Conservation (phyloP, 2,797 vertebrate species). For the Helicolenus hilgendorfi region DNA sequence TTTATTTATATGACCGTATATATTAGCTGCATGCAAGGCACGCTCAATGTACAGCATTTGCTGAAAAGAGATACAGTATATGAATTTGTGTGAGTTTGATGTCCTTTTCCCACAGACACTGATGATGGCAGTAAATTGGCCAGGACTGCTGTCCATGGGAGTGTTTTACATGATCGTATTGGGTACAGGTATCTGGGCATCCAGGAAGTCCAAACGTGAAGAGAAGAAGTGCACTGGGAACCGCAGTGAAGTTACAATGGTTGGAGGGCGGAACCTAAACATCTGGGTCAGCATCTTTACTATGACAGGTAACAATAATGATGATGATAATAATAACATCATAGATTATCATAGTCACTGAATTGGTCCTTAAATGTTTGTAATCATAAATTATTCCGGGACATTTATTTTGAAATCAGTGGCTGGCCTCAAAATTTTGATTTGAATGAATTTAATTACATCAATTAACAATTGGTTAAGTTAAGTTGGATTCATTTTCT, state of each 20-base stretch:
- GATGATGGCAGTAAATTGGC: constrained; percentile 82
- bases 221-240: constrained; percentile 69
- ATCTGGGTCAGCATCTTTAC: constrained; percentile 85
- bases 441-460: not conserved
- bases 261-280: constrained; percentile 85
- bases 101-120: not conserved
- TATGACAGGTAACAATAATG: constrained; percentile 82
- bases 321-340: not conserved
- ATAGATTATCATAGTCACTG: not conserved
- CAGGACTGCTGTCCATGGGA: constrained; percentile 77
- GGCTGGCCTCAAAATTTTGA: no score
- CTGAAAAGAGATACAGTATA: not conserved
- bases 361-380: not conserved
- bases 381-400: not conserved
- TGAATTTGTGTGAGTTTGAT: not conserved
- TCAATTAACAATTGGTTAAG: not conserved
- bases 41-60: not conserved
- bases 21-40: not conserved
- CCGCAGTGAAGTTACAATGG: constrained; percentile 82
- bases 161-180: constrained; percentile 84
- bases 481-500: not conserved
- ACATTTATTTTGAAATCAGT: no score
- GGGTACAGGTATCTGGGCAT: constrained; percentile 86
- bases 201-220: constrained; percentile 83
- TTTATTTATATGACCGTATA: not conserved